Evolutionary conservation across 2,113 vertebrate species (phyloP).

Genomic region (Leptobrachium leishanense): DNA sequence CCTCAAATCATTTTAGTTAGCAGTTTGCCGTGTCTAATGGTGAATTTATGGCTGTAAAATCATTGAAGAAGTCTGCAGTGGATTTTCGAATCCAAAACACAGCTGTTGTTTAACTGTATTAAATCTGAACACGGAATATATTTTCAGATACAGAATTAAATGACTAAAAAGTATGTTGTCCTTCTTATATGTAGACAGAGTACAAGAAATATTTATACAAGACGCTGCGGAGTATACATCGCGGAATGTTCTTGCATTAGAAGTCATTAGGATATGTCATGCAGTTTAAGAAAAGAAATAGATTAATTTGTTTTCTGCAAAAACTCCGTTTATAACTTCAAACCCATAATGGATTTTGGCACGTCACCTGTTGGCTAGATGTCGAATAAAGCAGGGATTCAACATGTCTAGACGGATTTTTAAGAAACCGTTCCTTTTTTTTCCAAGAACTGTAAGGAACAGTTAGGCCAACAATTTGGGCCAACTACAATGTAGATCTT

Average conservation of each 20-base stretch:
- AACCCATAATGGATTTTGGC: background rate
- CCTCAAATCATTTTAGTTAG: slow-evolving; percentile 52
- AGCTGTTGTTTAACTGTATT: slow-evolving; percentile 58
- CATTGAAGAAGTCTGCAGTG: slow-evolving; percentile 53
- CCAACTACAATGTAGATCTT: no score
- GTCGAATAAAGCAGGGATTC: background rate
- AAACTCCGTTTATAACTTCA: background rate
- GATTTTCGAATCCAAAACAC: slow-evolving; percentile 56
- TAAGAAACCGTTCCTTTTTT: no score
- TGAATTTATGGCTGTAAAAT: slow-evolving; percentile 54
- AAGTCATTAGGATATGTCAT: background rate
- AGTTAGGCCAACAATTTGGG: no score
- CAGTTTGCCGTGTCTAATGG: slow-evolving; percentile 57
- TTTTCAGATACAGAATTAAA: slow-evolving; percentile 5
- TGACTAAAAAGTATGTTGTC: background rate
- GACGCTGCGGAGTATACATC: background rate
- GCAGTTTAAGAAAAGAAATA: background rate
- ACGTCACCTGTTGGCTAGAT: background rate
- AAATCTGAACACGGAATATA: slow-evolving; percentile 42
- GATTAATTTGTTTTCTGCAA: background rate
- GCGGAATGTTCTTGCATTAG: background rate
- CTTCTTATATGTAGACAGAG: background rate
- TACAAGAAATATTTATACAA: slow-evolving; percentile 10
- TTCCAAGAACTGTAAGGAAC: no score
- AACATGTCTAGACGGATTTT: background rate